phyloP scores from a whole-genome alignment of 30 jellyfish, hydroid and myxozoan genomes.

The Chrysaora quinquecirrha region DNA sequence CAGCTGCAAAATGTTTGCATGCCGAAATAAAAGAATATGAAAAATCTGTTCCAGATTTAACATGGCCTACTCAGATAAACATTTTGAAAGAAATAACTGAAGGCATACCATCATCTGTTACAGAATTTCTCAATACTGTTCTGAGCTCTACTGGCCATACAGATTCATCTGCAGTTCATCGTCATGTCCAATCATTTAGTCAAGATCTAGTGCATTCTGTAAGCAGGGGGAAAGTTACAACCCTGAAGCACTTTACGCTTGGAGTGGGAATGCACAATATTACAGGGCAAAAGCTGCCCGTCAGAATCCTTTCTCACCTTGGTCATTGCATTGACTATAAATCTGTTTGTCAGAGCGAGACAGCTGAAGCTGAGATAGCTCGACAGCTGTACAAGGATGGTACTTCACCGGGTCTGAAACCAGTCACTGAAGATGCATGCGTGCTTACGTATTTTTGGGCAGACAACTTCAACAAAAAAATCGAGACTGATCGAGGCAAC shows the following conservation, averaged over 20 bases:
- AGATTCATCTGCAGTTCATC: neutral
- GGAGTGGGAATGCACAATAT: slow-evolving; percentile 54
- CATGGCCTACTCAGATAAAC: slow-evolving; percentile 18
- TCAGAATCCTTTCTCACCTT: slow-evolving; percentile 3
- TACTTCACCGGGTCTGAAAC: neutral
- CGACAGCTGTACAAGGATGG: neutral
- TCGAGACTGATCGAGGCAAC: neutral
- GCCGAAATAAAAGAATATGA: slow-evolving; percentile 17
- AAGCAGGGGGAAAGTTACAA: slow-evolving; percentile 34
- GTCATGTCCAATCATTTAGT: slow-evolving; percentile 10
- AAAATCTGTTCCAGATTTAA: neutral
- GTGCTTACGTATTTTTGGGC: slow-evolving; percentile 42
- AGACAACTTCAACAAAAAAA: slow-evolving; percentile 26
- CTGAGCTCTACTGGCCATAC: neutral
- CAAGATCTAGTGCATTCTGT: slow-evolving; percentile 44
- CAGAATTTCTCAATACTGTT: neutral
- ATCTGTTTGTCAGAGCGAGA: slow-evolving; percentile 21
- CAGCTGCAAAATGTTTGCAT: slow-evolving; percentile 40
- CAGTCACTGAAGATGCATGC: neutral
- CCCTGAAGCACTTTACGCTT: slow-evolving; percentile 44
- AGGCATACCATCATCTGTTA: neutral
- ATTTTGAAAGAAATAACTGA: neutral
- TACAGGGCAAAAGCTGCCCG: slow-evolving; percentile 30
- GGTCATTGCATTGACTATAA: slow-evolving; percentile 46
- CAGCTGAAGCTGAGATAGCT: slow-evolving; percentile 20